Evolutionary conservation across 2,888 invertebrate species (phyloP), one percentile per base, ranked within the genome.

Genomic region (Lasius platythorax): DNA sequence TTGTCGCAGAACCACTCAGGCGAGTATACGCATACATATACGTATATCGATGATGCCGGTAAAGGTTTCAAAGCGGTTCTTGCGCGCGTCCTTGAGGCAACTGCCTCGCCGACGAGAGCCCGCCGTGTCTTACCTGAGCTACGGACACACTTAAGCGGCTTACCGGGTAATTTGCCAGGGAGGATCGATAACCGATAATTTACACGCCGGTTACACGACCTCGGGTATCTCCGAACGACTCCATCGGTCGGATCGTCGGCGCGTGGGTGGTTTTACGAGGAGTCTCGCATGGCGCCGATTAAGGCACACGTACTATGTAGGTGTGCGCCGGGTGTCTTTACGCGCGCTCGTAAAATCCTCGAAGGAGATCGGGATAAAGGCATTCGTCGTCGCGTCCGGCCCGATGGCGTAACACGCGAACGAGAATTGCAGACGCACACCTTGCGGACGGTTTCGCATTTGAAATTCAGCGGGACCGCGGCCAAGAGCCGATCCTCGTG

Each of bases 181-280:
- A 81, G 88, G 89, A 89, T 89, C 89, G 89, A 89, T 87, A 90
- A 86, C 87, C 86, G 88, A 90, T 88, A 86, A 88, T 89, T 89
- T 89, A 83, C 86, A 79, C 85, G 84, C 58, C 85, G 83, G 70
- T 84, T 88, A 79, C 78, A 68, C 83, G 79, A 83, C 53, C 53
- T 53, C 53, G 53, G 63, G n/a, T 78, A 82, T 85, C 86, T 83
- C 73, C 84, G 82, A 68, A 89, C 85, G 75, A 83, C 83, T 89
- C 87, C 85, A 85, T 87, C 79, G 82, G 33, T 63, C n/a, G 66
- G 18, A n/a, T 33, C 61, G 74, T 30, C 53, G 53, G 61, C 86
- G 50, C 85, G 87, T 75, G 85, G 83, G 85, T 85, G 83, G 85
- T 83, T 85, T 23, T 83, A 85, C 83, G 85, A 81, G 82, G 46